These are phyloP conservation scores for Calephelis perditalis DNA, from an alignment of 2,888 invertebrate species.

Conservation along the genomic window DNA sequence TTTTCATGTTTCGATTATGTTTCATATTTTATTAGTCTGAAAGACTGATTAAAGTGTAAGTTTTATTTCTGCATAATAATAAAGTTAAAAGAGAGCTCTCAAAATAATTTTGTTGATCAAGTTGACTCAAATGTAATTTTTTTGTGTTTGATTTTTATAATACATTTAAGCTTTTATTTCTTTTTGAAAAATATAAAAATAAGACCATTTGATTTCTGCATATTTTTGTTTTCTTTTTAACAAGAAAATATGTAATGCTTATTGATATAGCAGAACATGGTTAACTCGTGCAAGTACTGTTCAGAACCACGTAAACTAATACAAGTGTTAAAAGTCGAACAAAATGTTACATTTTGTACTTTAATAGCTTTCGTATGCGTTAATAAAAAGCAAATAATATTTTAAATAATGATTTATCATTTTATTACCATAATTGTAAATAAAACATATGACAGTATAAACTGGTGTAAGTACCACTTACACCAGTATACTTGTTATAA, in stretches of 20 bases:
- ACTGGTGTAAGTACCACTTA: too few relatives aligned
- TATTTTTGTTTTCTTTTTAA: too few relatives aligned
- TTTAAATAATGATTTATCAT: background rate
- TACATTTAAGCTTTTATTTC: background rate
- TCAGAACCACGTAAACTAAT: background rate
- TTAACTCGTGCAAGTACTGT: background rate
- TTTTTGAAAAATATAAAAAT: conserved; percentile 2
- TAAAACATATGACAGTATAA: background rate
- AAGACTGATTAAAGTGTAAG: too few relatives aligned
- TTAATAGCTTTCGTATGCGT: too few relatives aligned
- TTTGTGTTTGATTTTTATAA: background rate
- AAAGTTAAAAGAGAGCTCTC: background rate
- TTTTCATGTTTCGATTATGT: background rate
- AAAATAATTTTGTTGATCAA: background rate
- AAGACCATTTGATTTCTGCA: background rate
- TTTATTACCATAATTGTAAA: background rate
- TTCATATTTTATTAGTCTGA: background rate
- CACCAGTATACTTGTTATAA: background rate
- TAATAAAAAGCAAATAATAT: too few relatives aligned
- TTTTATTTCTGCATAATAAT: too few relatives aligned
- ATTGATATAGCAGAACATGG: background rate
- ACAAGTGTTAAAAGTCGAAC: too few relatives aligned
- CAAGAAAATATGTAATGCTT: background rate
- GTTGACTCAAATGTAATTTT: background rate
- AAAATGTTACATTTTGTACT: too few relatives aligned